Base-by-base conservation (phyloP, 2,888 invertebrate genomes). In the Andrena hattorfiana region DNA sequence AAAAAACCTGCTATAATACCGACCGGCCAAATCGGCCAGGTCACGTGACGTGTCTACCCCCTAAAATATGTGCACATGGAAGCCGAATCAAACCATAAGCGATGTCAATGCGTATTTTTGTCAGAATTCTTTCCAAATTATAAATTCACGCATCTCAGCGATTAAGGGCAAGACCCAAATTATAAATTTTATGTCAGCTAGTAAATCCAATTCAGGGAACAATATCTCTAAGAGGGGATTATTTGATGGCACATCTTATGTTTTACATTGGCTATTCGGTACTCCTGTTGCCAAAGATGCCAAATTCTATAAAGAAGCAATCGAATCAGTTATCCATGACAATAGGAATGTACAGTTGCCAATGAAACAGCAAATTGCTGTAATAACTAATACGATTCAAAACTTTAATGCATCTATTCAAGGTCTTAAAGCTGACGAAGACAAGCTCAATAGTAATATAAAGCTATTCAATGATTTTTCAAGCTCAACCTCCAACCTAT, bases 331-430 rank as follows among this genome's bases (percentile, higher is more conserved):
- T 42, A 13, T 56, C 30, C n/a, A 13, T 13, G 48, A 48, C 26
- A 56, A 56, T 7, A 73, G 16, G 20, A 42, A 66, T 8, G 13
- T 56, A 4, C 26, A 56, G 1, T 42, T 73, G 13, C 13, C 66
- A 42, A 56, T 66, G 42, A 73, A 16, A 2, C 62, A 73, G 28
- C 66, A 73, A 48, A 59, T 73, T 13, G 26, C 20, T 1, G 42
- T 73, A 2, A 59, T 73, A 35, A 59, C 23, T 8, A 74, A 67
- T n/a, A 74, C 59, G 0, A 66, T 67, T 1, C 30, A 74, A 23
- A 67, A 60, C 20, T 66, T 73, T 59, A 73, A 73, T n/a, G 5
- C 48, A 20, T 59, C 66, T 13, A 60, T 32, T 5, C 67, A 75
- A 28, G 42, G 20, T 0, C 64, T 56, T 35, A 7, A n/a, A 20